Conservation (phyloP, 1,140 invertebrate genomes). For the Rhyzopertha dominica region DNA sequence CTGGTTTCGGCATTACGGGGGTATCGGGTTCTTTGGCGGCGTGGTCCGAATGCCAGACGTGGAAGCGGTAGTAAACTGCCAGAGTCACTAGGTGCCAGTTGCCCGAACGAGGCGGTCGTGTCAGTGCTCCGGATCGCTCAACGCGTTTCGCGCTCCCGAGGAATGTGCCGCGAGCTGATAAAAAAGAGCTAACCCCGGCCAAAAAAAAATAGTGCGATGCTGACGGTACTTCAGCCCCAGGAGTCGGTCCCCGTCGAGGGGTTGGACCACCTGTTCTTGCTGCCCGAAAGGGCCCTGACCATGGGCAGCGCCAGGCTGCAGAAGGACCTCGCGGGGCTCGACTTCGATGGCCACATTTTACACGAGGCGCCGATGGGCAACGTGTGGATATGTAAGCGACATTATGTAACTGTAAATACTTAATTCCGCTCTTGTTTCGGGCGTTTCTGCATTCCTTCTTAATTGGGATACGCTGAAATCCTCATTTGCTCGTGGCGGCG, state of each 20-base stretch:
- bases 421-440: too few species aligned
- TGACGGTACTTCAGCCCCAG: slow-evolving; percentile 1
- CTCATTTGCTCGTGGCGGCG: too few species aligned
- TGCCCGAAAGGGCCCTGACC: slow-evolving; percentile 55
- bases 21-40: too few species aligned
- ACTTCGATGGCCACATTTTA: slow-evolving; percentile 55
- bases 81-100: not conserved
- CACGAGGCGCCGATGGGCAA: slow-evolving; percentile 56
- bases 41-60: too few species aligned
- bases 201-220: not conserved
- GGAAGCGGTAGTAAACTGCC: not conserved
- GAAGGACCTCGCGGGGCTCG: slow-evolving; percentile 55
- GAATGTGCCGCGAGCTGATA: not conserved
- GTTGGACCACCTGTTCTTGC: slow-evolving; percentile 55
- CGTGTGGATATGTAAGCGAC: slow-evolving; percentile 59
- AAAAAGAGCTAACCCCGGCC: not conserved
- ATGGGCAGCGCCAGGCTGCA: slow-evolving; percentile 56
- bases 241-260: slow-evolving; percentile 47
- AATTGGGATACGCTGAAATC: too few species aligned
- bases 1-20: too few species aligned
- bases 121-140: slow-evolving; percentile 4
- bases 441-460: too few species aligned
- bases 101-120: not conserved
- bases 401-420: not conserved
- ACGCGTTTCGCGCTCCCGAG: not conserved